Evolutionary conservation across 2,113 vertebrate genomes (phyloP), one percentile per base, ranked within the genome.

Genomic region (Triplophysa tibetana): DNA sequence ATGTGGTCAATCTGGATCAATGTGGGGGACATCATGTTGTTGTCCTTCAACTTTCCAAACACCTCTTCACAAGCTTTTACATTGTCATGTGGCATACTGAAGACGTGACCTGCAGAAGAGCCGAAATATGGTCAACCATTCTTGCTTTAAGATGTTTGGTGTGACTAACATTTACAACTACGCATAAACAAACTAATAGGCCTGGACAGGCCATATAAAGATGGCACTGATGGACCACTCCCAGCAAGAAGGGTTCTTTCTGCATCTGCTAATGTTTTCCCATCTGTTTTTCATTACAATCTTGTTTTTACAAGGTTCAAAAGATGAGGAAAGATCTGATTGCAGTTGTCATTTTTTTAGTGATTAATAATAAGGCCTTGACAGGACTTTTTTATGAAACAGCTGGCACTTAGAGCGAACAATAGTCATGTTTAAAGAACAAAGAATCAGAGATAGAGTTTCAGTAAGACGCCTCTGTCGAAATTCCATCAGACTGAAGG

Each of bases 1-100:
- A 92, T 92, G 2, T 95, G 95, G 88, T 99, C 96, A 0, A 99
- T 97, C 91, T 99, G 96, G 89, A 99, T 97, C 52, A 99, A 95
- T 0, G 97, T 99, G 0, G 98, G 98, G 9, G 98, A 99, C 98
- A 99, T 99, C 98, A 99, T 99, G 90, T 99, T 96, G 87, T 99
- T 98, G 88, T 96, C 96, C 84, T 92, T 95, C 82, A 98, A 89
- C 81, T 92, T 95, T 50, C 98, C 98, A 0, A 98, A 99, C 82
- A 95, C 93, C 68, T 98, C 96, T 81, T 98, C 97, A 0, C 98
- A 99, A 70, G 95, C 95, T 78, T 96, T 99, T 86, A 98, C 96
- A 0, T 97, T 99, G 93, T 99, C 98, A 0, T 99, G 98, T 26
- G 96, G 97, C 97, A 99, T 99, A 89, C 97, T 99, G 89, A 99